Conservation (phyloP, 2,888 invertebrate genomes). For the Galeopsomyia nigrocyanea region DNA sequence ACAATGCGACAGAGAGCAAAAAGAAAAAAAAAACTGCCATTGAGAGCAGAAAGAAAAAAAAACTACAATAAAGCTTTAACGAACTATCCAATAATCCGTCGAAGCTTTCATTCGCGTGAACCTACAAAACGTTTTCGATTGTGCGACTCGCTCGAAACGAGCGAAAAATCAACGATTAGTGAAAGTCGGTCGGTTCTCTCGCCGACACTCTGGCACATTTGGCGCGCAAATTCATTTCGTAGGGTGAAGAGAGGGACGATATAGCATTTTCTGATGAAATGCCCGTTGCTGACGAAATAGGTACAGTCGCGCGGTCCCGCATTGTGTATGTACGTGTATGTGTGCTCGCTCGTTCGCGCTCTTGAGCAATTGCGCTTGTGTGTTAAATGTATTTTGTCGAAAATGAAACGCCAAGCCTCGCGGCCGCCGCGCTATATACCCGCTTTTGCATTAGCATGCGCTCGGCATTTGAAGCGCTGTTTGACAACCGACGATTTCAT, state of each 20-base stretch:
- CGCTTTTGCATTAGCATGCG: conserved; percentile 1
- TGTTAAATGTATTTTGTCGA: conserved; percentile 23
- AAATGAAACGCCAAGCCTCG: conserved; percentile 25
- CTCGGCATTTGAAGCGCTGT: too few relatives aligned
- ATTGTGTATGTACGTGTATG: neutral
- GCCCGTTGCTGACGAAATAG: conserved; percentile 24
- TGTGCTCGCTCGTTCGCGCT: neutral
- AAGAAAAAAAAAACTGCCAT: too few relatives aligned
- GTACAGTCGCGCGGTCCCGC: conserved; percentile 21
- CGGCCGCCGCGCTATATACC: neutral
- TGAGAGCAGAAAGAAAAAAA: too few relatives aligned
- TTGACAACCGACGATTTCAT: too few relatives aligned
- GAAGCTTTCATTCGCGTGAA: neutral
- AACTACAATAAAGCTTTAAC: too few relatives aligned
- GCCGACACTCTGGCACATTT: neutral
- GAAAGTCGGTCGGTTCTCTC: conserved; percentile 6
- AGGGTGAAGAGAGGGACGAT: neutral
- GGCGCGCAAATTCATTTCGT: conserved; percentile 3
- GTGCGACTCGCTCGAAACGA: neutral
- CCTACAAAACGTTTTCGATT: neutral
- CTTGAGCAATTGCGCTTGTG: conserved; percentile 11
- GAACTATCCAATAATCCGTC: too few relatives aligned
- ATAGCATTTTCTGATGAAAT: conserved; percentile 31
- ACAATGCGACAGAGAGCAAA: too few relatives aligned
- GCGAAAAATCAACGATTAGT: conserved; percentile 2